Percentiles rank a stretch among this genome's conserved stretches.
phyloP scores from a whole-genome alignment of 2,888 invertebrate genomes.

The Automeris io region DNA sequence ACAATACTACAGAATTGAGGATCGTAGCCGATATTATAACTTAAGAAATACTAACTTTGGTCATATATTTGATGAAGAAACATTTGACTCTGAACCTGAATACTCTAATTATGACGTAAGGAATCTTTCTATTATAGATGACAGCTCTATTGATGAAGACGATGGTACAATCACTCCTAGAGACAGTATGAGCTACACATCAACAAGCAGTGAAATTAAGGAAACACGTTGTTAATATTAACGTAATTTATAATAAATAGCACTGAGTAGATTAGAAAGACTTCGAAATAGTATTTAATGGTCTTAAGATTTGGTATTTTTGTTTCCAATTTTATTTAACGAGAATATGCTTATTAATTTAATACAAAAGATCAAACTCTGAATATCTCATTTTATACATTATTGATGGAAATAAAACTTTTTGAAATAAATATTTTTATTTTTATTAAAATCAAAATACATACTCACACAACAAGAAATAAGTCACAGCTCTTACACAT shows the following conservation, averaged over 20 bases:
- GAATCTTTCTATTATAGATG: constrained; percentile 27
- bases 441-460: no score
- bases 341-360: no score
- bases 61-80: constrained; percentile 19
- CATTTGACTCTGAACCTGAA: constrained; percentile 22
- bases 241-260: no score
- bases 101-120: constrained; percentile 29
- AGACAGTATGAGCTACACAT: constrained; percentile 25
- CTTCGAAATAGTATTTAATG: no score
- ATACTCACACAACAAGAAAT: no score
- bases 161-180: constrained; percentile 19
- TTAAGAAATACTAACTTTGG: constrained; percentile 31
- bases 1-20: constrained; percentile 40
- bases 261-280: no score
- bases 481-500: no score
- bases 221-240: constrained; percentile 49
- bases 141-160: constrained; percentile 18
- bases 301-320: no score
- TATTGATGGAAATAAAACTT: neutral
- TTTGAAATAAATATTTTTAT: neutral
- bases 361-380: no score
- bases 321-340: no score
- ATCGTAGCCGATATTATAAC: constrained; percentile 37
- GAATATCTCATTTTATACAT: neutral
- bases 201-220: constrained; percentile 35